Base-by-base conservation (phyloP, 2,113 vertebrate species). In the Hassar affinis region DNA sequence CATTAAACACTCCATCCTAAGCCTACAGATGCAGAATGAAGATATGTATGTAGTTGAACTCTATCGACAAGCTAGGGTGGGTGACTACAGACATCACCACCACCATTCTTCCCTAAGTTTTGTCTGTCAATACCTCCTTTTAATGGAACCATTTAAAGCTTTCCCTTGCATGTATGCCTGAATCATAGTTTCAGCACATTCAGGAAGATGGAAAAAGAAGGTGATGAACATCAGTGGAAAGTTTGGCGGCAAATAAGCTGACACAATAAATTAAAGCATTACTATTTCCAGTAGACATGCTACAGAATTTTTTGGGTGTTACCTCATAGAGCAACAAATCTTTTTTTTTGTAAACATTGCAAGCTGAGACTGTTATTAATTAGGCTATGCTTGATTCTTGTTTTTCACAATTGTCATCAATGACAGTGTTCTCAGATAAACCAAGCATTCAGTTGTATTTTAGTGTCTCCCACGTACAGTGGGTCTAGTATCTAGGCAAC, bases 401-500 rank as follows among this genome's bases (percentile, higher is more conserved):
- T 18, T 45, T 72, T 42, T 42, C 25, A 57, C 51, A 57, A n/a
- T 17, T 72, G 4, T 47, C 2, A 0, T 51, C 69, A 74, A 47
- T 14, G 38, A 20, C 38, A 22, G 2, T 18, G 56, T 42, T 51
- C 38, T 68, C 27, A 57, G 62, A 61, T 69, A 56, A 78, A 74
- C 83, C 22, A 38, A 84, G 80, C 47, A 49, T 82, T 85, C 57
- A 10, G 57, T 79, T 25, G 59, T 11, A 74, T 76, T 87, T 71
- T 6, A 85, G 76, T 83, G 42, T 62, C 69, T 86, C 80, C 87
- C 83, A 86, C 87, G 78, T 81, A 78, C 86, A 27, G 81, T 85
- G 85, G 79, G 77, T 76, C 61, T 79, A 52, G 88, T 90, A 83
- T 78, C 85, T 61, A 87, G 82, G 88, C 88, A 90, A 90, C 88